A percentile compares a stretch with the other conserved stretches of the same genome.
These are phyloP conservation scores for Syritta pipiens DNA, from an alignment of 2,888 invertebrate species.

Conservation along the genomic window DNA sequence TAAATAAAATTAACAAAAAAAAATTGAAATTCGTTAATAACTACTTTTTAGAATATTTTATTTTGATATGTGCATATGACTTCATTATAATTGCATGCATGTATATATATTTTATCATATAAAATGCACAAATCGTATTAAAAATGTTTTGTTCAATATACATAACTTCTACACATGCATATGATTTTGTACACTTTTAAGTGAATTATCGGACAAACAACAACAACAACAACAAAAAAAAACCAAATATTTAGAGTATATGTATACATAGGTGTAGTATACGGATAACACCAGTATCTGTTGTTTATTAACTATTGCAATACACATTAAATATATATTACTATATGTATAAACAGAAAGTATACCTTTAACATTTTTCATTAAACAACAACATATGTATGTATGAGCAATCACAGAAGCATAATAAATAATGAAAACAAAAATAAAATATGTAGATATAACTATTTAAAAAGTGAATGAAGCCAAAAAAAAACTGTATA, in stretches of 20 bases:
- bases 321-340: constrained; percentile 33
- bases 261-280: constrained; percentile 5
- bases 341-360: constrained; percentile 28
- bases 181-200: constrained; percentile 4
- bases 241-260: constrained; percentile 1
- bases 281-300: constrained; percentile 39
- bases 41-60: neutral
- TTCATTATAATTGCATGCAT: too few species aligned
- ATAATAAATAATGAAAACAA: constrained; percentile 1
- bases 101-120: neutral
- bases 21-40: neutral
- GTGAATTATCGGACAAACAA: constrained; percentile 1
- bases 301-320: constrained; percentile 33
- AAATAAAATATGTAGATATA: constrained; percentile 19
- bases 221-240: constrained; percentile 4
- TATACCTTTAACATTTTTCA: constrained; percentile 26
- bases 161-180: neutral
- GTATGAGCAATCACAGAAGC: neutral
- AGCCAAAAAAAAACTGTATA: constrained; percentile 36
- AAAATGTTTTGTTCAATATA: neutral
- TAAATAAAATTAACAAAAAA: neutral
- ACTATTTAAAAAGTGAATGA: constrained; percentile 15
- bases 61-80: too few species aligned
- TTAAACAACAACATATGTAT: constrained; percentile 16
- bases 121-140: neutral